Conservation (phyloP, 2,797 vertebrate species). For the Mallotus villosus region DNA sequence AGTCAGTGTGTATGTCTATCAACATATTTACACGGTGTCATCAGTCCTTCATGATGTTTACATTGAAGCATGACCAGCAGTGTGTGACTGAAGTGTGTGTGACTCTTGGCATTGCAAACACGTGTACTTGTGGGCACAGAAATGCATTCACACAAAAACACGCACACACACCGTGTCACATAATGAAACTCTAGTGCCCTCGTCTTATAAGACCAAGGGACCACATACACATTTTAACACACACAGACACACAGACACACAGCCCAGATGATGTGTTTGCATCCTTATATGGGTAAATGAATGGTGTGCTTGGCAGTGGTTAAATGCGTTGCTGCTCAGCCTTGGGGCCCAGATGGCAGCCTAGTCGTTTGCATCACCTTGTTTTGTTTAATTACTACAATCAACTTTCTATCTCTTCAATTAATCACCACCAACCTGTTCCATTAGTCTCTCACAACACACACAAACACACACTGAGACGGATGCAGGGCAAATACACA, state of each 20-base stretch:
- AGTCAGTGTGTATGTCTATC: constrained; percentile 45
- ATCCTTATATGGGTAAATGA: constrained; percentile 86
- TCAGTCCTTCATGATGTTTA: constrained; percentile 59
- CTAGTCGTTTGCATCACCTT: constrained; percentile 98
- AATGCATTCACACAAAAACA: not conserved
- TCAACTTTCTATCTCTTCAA: constrained; percentile 98
- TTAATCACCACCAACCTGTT: constrained; percentile 99
- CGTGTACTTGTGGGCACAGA: constrained; percentile 11
- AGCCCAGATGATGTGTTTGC: constrained; percentile 65
- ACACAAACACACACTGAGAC: not conserved
- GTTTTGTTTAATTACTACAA: constrained; percentile 99
- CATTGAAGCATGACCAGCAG: constrained; percentile 52
- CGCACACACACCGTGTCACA: constrained; percentile 22
- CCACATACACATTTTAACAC: not conserved
- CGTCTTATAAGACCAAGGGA: not conserved
- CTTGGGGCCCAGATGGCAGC: constrained; percentile 91
- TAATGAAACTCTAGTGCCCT: constrained; percentile 28
- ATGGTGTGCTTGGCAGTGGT: constrained; percentile 88
- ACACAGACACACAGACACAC: not conserved
- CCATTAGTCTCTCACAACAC: constrained; percentile 76
- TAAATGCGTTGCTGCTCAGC: constrained; percentile 87
- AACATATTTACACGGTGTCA: constrained; percentile 46
- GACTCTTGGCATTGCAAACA: constrained; percentile 52
- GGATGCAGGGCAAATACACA: not conserved
- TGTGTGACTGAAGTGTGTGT: constrained; percentile 47